Evolutionary conservation across 2,888 invertebrate species (phyloP), one percentile per base, ranked within the genome.

Genomic region (Eudasyphora cyanicolor): DNA sequence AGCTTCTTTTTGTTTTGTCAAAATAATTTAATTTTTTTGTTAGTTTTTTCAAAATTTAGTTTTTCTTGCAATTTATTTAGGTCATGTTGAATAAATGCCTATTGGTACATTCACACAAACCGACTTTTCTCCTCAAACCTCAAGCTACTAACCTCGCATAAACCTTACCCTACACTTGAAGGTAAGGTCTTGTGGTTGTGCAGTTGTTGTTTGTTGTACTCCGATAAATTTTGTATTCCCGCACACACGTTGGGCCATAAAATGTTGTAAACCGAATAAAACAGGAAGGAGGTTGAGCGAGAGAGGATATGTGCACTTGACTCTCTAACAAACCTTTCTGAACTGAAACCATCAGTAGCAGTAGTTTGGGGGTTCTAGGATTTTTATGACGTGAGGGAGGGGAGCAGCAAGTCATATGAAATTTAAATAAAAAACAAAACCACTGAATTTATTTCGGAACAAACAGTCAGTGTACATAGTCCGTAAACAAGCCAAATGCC

Each of bases 341-440:
- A 32, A 8, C 32, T 32, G 8, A 17, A 62, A 62, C 32, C 62
- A 32, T 27, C 17, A 42, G 67, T 24, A 27, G 27, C 10, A 19
- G 42, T 7, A 21, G 32, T 62, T 35, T 64, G 21, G 8, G 64
- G 38, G 38, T 2, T 17, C 21, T 8, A 60, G 60, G 60, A 4
- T 60, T 24, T 8, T 17, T 6, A 17, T 21, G 64, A 21, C 38
- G 32, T 5, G n/a, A 19, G 8, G 14, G 19, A 10, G n/a, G 35
- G 35, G 17, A 21, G 7, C 24, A 0, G 10, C 4, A 24, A 24
- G 17, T 10, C 42, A 38, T 42, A 24, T 42, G 42, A 24, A 67
- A 67, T 67, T 67, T 67, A 67, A 67, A 64, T 21, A 17, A 32
- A n/a, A 64, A 38, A 67, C 67, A 67, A 67, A 67, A 67, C 35